Base-by-base conservation (phyloP, 23 tunicate species). In the Trididemnum clinides region DNA sequence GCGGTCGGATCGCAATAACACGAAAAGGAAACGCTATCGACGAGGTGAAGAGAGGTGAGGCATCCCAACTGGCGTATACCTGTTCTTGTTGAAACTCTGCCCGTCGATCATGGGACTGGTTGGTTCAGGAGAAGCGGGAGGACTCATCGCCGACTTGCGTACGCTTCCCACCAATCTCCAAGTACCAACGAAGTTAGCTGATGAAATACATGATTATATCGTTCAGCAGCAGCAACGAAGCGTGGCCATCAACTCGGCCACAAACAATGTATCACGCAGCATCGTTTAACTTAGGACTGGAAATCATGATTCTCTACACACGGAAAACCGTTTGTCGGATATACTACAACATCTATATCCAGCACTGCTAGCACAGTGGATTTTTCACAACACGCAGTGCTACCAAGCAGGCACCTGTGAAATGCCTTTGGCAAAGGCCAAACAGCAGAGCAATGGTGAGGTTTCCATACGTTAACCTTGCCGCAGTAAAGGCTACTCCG, bases 111-210 rank as follows among this genome's bases (percentile, higher is more conserved):
- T 36, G 18, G 57, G 80, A 1, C 18, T 73, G 28, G 57, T 2
- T 73, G 80, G 80, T 28, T 28, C 28, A 38, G 26, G 18, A 7
- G 6, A 39, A 6, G 28, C 76, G 38, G 37, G 36, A 5, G 28
- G 54, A 21, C 38, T 28, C 37, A 37, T 18, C 3, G 57, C 54
- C 1, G 54, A 37, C 3, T 32, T 54, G 31, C 64, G 64, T 20
- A 86, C 51, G n/a, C 57, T 25, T 34, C 85, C 81, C 25, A 87
- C 62, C 28, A 59, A 77, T 50, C 70, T 87, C 91, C 91, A 87
- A 18, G 80, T 71, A 1, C 81, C 91, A 26, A 87, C 57, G 76
- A 80, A 87, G 59, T 87, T 87, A 10, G 90, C 88, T 85, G n/a
- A n/a, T n/a, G n/a, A n/a, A n/a, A n/a, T n/a, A n/a, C n/a, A n/a